Conservation (phyloP, 2,113 vertebrate species). For the Sander lucioperca region DNA sequence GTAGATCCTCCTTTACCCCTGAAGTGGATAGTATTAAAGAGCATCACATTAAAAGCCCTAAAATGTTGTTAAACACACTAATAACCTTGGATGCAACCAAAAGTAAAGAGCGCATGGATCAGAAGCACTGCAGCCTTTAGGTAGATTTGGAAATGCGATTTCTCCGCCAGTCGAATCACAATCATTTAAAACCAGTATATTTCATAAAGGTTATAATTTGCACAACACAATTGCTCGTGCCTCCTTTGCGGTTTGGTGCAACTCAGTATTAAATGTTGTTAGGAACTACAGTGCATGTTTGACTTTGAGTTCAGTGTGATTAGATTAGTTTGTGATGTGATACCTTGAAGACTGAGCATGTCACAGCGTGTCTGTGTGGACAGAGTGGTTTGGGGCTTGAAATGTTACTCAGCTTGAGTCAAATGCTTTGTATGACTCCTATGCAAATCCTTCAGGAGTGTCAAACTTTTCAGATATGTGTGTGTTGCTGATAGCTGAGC, state of each 20-base stretch:
- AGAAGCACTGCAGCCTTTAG: background rate
- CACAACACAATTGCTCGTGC: background rate
- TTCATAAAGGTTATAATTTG: background rate
- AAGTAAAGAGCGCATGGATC: background rate
- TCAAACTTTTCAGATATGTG: conserved; percentile 28
- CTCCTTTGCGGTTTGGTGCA: background rate
- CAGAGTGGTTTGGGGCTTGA: background rate
- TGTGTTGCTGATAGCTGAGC: conserved; percentile 50
- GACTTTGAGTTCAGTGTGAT: conserved; percentile 18
- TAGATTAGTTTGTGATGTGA: background rate
- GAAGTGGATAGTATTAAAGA: no score
- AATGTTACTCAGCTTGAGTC: background rate
- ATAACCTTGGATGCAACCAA: background rate
- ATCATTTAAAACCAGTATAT: background rate
- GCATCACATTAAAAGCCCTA: background rate
- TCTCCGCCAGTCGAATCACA: background rate
- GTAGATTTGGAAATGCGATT: background rate
- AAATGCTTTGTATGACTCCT: conserved; percentile 24
- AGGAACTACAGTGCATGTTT: conserved; percentile 1
- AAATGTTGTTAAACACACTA: background rate
- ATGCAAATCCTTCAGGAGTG: conserved; percentile 32
- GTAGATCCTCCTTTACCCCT: no score
- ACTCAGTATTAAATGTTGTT: background rate
- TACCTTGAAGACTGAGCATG: background rate
- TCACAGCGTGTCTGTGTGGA: background rate